These are phyloP conservation scores for Heliconius hortense DNA, from an alignment of 2,888 invertebrate genomes.

Conservation along the genomic window DNA sequence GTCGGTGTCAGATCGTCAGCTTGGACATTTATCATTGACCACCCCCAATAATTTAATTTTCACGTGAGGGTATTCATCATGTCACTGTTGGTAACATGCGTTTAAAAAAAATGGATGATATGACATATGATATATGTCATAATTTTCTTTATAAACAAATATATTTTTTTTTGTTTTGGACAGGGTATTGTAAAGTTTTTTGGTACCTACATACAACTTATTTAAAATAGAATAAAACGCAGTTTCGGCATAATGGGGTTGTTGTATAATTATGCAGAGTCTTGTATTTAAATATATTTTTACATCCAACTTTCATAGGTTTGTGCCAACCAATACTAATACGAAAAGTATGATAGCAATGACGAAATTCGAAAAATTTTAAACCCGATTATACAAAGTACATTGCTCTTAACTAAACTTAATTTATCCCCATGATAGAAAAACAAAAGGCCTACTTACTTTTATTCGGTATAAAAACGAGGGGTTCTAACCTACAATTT, in stretches of 20 bases:
- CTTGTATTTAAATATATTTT: no score
- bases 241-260: no score
- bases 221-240: not conserved
- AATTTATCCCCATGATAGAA: constrained; percentile 34
- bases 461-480: constrained; percentile 48
- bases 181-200: no score
- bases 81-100: constrained; percentile 29
- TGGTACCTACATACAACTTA: not conserved
- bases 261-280: no score
- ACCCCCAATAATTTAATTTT: constrained; percentile 71
- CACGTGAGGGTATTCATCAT: constrained; percentile 48
- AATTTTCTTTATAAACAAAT: not conserved
- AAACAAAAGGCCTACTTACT: constrained; percentile 39
- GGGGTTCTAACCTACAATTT: constrained; percentile 68
- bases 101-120: constrained; percentile 21
- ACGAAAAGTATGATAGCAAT: no score
- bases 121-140: not conserved
- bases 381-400: not conserved
- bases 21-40: constrained; percentile 68
- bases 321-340: not conserved
- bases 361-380: not conserved
- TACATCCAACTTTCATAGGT: not conserved
- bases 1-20: constrained; percentile 68
- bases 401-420: constrained; percentile 7
- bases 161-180: not conserved